Conservation (phyloP, 2,797 vertebrate species). For the Chaetophractus vellerosus region DNA sequence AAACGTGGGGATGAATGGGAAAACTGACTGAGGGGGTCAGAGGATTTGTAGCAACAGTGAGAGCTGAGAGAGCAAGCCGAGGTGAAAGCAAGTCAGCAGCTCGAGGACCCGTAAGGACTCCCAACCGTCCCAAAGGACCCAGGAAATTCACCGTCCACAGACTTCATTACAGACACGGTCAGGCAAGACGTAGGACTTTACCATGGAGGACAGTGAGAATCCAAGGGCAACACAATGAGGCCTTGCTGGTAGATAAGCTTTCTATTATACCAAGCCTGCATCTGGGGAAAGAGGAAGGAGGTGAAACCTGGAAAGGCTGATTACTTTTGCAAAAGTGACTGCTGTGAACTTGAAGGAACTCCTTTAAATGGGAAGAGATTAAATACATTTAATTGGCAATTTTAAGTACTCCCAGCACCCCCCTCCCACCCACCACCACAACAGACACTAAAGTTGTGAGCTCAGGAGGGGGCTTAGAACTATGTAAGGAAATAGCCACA, state of each 20-base stretch:
- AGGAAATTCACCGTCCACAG: background rate
- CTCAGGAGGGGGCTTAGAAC: background rate
- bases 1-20: background rate
- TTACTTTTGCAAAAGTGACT: background rate
- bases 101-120: background rate
- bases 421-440: background rate
- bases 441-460: background rate
- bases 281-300: background rate
- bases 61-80: background rate
- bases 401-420: background rate
- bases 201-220: no score
- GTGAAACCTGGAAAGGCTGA: background rate
- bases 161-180: background rate
- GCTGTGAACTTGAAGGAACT: background rate
- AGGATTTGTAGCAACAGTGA: background rate
- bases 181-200: background rate
- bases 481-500: background rate
- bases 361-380: conserved; percentile 32
- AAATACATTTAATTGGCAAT: background rate
- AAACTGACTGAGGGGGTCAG: background rate
- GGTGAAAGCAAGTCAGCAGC: background rate
- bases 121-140: background rate
- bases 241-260: background rate
- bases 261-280: background rate
- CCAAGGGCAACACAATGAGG: background rate